Percentiles rank a stretch among this genome's conserved stretches.
Evolutionary conservation across 2,113 vertebrate genomes (phyloP).

Genomic region (Carettochelys insculpta): DNA sequence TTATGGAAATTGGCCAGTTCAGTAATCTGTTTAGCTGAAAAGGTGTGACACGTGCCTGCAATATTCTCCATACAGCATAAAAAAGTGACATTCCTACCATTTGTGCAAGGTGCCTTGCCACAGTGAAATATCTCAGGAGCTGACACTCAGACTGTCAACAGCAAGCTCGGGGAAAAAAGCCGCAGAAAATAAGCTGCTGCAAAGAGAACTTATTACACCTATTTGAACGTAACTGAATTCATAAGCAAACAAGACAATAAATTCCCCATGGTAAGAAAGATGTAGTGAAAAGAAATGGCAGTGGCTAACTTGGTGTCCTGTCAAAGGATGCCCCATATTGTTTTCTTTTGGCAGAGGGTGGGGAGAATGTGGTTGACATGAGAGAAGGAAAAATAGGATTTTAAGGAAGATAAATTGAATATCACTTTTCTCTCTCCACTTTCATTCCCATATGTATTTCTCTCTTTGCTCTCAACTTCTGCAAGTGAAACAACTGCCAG

Average conservation of each 20-base stretch:
- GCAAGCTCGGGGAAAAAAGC: neutral
- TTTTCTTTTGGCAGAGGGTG: neutral
- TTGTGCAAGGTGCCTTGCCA: rapidly evolving
- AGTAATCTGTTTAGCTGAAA: neutral
- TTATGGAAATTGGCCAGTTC: neutral
- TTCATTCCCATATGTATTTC: neutral
- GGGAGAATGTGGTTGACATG: neutral
- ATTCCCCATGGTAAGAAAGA: neutral
- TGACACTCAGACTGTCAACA: neutral
- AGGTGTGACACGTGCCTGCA: neutral
- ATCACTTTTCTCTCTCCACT: neutral
- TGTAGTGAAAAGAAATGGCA: neutral
- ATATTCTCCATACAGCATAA: neutral
- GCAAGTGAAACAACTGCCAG: neutral
- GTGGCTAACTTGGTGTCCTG: neutral
- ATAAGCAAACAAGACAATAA: neutral
- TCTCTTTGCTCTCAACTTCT: neutral
- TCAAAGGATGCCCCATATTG: neutral
- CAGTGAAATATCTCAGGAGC: rapidly evolving
- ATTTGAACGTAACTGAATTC: neutral
- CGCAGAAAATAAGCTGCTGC: neutral
- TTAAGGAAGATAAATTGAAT: neutral
- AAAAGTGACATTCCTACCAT: neutral
- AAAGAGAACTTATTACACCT: neutral
- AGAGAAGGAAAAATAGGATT: neutral